Evolutionary conservation across 2,888 invertebrate genomes (phyloP).

Genomic region (Drosophila putrida): DNA sequence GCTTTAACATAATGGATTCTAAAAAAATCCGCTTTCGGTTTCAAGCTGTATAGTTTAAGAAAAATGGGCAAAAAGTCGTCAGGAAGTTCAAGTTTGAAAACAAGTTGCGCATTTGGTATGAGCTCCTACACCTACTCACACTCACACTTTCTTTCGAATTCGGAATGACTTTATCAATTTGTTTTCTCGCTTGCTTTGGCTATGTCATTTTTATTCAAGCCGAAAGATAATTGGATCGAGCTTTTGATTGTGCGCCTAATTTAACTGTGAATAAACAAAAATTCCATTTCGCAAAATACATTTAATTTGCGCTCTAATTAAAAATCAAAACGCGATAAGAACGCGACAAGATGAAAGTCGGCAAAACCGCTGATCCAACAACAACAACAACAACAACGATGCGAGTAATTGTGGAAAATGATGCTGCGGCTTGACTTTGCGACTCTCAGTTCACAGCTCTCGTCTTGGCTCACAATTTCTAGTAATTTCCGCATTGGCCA

Average conservation of each 20-base stretch:
- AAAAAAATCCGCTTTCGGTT: not conserved
- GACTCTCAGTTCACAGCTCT: conserved; percentile 23
- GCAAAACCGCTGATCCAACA: conserved; percentile 14
- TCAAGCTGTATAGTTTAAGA: not conserved
- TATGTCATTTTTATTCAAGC: conserved; percentile 53
- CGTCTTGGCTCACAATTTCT: conserved; percentile 48
- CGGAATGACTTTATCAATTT: conserved; percentile 69
- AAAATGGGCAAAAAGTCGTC: conserved; percentile 52
- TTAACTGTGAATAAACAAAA: conserved; percentile 63
- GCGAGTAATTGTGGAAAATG: conserved; percentile 20
- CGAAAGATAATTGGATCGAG: conserved; percentile 66
- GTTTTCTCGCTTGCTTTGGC: conserved; percentile 27
- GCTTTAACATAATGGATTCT: conserved; percentile 5
- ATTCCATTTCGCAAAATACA: conserved; percentile 67
- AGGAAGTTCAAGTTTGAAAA: conserved; percentile 58
- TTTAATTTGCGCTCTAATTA: conserved; percentile 69
- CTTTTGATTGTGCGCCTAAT: conserved; percentile 59
- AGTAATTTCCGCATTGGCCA: conserved; percentile 70
- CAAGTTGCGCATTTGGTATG: conserved; percentile 38
- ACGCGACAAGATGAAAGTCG: conserved; percentile 56
- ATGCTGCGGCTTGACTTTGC: conserved; percentile 61
- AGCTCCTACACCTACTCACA: conserved; percentile 3
- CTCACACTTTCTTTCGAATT: conserved; percentile 18
- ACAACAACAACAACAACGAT: conserved; percentile 30
- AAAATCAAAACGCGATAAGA: conserved; percentile 78